Conservation (phyloP, 1,140 invertebrate genomes). For the Eurosta solidaginis region DNA sequence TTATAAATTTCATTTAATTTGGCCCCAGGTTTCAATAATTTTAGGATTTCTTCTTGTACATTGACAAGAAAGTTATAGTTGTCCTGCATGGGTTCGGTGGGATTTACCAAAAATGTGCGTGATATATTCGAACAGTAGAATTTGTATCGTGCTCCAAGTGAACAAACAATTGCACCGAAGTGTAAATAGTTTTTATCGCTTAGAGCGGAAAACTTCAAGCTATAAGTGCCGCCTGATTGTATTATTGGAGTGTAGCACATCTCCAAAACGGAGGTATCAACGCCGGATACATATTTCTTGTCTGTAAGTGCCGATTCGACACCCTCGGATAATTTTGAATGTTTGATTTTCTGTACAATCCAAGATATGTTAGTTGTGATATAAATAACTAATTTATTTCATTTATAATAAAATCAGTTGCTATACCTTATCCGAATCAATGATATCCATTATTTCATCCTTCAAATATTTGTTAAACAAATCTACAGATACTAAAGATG, state of each 20-base stretch:
- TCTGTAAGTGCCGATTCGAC: conserved; percentile 88
- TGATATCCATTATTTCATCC: conserved; percentile 98
- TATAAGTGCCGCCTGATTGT: conserved; percentile 97
- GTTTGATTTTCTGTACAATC: conserved; percentile 89
- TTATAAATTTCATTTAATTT: conserved; percentile 92
- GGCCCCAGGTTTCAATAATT: conserved; percentile 79
- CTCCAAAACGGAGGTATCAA: conserved; percentile 87
- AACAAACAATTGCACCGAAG: conserved; percentile 96
- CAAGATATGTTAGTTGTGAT: too few species aligned
- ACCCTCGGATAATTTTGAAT: conserved; percentile 92
- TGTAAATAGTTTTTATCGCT: conserved; percentile 94
- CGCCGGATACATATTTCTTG: conserved; percentile 91
- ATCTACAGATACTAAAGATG: conserved; percentile 90
- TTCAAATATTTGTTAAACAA: conserved; percentile 96
- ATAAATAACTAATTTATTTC: neutral
- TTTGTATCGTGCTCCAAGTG: conserved; percentile 92
- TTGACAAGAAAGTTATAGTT: conserved; percentile 93
- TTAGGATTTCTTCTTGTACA: conserved; percentile 91
- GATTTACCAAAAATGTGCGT: conserved; percentile 96
- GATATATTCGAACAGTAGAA: conserved; percentile 99
- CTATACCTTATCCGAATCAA: conserved; percentile 92
- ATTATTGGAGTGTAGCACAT: conserved; percentile 99
- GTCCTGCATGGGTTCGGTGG: conserved; percentile 77
- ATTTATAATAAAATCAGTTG: neutral
- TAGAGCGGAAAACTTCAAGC: conserved; percentile 92